Evolutionary conservation across 2,113 vertebrate species (phyloP).

Genomic region (Pogona vitticeps): DNA sequence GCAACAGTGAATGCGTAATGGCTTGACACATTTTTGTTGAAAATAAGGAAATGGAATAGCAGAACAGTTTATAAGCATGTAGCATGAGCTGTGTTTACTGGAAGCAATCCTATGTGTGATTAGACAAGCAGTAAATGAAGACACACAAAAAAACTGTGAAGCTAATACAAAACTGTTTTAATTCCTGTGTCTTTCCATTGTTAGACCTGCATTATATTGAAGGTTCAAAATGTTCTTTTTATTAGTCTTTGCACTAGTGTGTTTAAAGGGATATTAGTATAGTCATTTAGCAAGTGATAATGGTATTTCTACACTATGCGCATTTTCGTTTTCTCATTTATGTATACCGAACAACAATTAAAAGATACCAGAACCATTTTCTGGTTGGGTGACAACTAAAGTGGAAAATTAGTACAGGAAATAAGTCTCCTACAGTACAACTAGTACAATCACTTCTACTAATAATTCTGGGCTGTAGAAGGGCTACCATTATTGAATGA

Average conservation of each 20-base stretch:
- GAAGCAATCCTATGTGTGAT: background rate
- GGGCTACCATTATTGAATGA: no score
- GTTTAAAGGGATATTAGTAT: background rate
- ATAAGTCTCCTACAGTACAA: background rate
- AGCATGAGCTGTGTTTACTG: background rate
- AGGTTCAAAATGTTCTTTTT: background rate
- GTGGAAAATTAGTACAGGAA: background rate
- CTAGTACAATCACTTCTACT: no score
- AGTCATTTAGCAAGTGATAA: background rate
- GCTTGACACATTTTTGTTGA: conserved; percentile 22
- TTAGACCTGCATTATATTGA: background rate
- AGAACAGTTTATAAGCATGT: conserved; percentile 15
- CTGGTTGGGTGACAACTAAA: background rate
- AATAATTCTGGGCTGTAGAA: no score
- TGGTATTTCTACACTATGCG: background rate
- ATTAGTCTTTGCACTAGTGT: background rate
- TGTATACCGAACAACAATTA: background rate
- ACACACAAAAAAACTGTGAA: background rate
- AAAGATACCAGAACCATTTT: background rate
- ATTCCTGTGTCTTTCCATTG: background rate
- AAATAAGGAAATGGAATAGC: background rate
- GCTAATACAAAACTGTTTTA: background rate
- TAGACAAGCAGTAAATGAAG: background rate
- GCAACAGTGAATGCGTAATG: fast-evolving
- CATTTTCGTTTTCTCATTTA: background rate